These are phyloP conservation scores for Pangasius djambal DNA, from an alignment of 2,797 vertebrate species.

Conservation along the genomic window DNA sequence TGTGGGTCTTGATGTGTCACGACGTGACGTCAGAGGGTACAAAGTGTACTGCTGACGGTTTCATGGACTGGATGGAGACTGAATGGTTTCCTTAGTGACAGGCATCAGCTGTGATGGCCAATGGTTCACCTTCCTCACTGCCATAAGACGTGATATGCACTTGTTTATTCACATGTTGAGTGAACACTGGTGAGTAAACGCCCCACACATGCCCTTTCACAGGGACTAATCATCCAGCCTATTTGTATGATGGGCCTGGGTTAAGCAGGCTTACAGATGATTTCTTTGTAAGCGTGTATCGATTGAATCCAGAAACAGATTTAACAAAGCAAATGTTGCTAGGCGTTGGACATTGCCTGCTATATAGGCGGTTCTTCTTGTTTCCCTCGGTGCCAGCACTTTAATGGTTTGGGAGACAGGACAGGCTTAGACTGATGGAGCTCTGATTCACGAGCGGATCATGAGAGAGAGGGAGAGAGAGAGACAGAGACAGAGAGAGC, in stretches of 20 bases:
- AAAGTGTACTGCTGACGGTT: slow-evolving; percentile 29
- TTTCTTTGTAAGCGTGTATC: not conserved
- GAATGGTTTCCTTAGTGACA: slow-evolving; percentile 44
- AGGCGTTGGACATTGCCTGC: not conserved
- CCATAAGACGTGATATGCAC: not conserved
- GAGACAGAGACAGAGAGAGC: slow-evolving; percentile 1
- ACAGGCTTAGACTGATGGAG: slow-evolving; percentile 7
- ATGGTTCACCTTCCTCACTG: not conserved
- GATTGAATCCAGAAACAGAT: not conserved
- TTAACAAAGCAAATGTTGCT: not conserved
- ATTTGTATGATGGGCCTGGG: not conserved
- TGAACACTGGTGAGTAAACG: not conserved
- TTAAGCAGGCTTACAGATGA: not conserved
- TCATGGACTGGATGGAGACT: slow-evolving; percentile 16
- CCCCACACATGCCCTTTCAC: not conserved
- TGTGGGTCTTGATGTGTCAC: slow-evolving; percentile 9
- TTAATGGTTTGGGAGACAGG: not conserved
- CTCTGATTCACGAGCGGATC: not conserved
- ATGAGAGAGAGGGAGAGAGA: slow-evolving; percentile 12
- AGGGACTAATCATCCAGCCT: too few species aligned
- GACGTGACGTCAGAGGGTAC: slow-evolving; percentile 30
- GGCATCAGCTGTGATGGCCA: slow-evolving; percentile 20
- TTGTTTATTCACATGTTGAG: slow-evolving; percentile 23
- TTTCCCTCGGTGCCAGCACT: not conserved
- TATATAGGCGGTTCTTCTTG: not conserved